Evolutionary conservation across 53 echinoderm and acorn worm species (phyloP), one percentile per base, ranked within the genome.

Genomic region (Apostichopus leukothele): DNA sequence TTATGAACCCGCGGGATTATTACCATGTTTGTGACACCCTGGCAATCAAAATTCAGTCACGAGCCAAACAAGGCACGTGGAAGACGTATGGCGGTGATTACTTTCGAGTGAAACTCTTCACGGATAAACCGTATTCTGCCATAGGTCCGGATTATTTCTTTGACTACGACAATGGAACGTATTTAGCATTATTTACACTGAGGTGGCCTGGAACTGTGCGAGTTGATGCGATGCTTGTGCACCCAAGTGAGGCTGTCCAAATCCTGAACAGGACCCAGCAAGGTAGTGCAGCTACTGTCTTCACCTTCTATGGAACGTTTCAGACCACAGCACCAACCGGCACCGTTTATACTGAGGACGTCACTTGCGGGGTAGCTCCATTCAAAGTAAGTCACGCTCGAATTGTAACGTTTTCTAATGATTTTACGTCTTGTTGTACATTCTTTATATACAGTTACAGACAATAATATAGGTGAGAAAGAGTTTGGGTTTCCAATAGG

Each of bases 121-220:
- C 88, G 6, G 9, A 9, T 5, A 75, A 87, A 21, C 88, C 75
- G 5, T 75, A 87, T 53, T 74, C 88, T 55, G 75, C 74, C 19
- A 18, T 11, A 52, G 75, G 54, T 2, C 88, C 88, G 19, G 88
- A 87, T 20, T 87, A 75, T 50, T 87, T 87, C 57, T 74, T 78
- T 54, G 92, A 92, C 50, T 73, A 92, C 76, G 89, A 76, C 18
- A 78, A 92, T 67, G 92, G 92, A 20, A 92, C 89, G 13, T 92
- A 92, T 61, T 22, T 55, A 4, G 92, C 92, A 1, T 60, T 71
- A 52, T 92, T 92, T 67, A 92, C 89, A 0, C 74, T 92, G 5
- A 76, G 84, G 54, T 92, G 92, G 92, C 9, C 63, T 12, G 92
- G 92, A 1, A 13, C 11, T 6, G 27, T 92, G 25, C 19, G 54